phyloP scores from a whole-genome alignment of 2,888 invertebrate species.

The Brachypalpus laphriformis region DNA sequence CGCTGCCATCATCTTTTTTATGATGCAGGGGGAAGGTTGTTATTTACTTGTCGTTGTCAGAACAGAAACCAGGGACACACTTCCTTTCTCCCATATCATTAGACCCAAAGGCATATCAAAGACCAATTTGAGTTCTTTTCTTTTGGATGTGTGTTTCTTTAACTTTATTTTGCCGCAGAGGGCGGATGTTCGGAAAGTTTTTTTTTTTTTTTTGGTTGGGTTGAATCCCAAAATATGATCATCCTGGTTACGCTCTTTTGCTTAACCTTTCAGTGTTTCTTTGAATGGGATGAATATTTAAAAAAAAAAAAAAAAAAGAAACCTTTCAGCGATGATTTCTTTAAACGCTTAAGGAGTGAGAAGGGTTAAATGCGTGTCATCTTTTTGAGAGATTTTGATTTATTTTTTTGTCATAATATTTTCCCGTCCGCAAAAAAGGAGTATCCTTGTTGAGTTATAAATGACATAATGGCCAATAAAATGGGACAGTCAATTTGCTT shows the following conservation, averaged over 20 bases:
- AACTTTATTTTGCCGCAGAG: neutral
- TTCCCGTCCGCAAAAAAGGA: neutral
- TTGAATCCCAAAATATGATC: constrained; percentile 19
- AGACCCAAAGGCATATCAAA: constrained; percentile 40
- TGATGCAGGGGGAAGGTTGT: neutral
- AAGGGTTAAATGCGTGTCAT: constrained; percentile 28
- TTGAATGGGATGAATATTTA: neutral
- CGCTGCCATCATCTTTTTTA: neutral
- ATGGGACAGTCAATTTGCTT: constrained; percentile 4
- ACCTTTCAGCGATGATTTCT: constrained; percentile 25
- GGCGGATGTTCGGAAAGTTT: neutral
- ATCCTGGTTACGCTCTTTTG: neutral
- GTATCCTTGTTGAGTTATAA: neutral
- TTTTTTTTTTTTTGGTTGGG: neutral
- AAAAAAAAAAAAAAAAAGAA: neutral
- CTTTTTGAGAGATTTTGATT: neutral
- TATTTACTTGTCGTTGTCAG: constrained; percentile 18
- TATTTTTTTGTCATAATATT: neutral
- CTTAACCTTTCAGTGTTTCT: neutral
- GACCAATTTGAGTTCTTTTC: constrained; percentile 28
- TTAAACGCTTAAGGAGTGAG: constrained; percentile 2
- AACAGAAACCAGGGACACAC: constrained; percentile 4
- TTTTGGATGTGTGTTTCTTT: neutral
- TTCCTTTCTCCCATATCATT: constrained; percentile 19
- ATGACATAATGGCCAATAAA: constrained; percentile 18